Conservation (phyloP, 1,140 invertebrate species). For the Ruditapes philippinarum region DNA sequence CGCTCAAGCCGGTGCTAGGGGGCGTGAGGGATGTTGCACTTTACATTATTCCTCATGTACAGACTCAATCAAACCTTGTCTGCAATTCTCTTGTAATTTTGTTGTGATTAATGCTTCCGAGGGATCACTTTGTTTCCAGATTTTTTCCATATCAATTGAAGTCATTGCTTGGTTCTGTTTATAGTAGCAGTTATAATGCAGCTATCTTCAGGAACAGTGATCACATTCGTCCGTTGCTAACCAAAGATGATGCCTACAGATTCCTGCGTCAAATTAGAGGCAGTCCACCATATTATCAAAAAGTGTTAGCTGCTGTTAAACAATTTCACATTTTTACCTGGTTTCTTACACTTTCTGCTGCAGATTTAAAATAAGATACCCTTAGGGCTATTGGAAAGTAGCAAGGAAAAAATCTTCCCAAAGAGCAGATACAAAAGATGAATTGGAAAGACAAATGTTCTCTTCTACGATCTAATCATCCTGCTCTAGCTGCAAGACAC, state of each 20-base stretch:
- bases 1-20: no score
- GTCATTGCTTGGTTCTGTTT: no score
- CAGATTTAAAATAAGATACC: conserved; percentile 69
- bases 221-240: conserved; percentile 41
- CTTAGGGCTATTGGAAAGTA: conserved; percentile 63
- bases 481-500: conserved; percentile 67
- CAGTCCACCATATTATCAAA: conserved; percentile 67
- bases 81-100: no score
- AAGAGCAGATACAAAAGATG: conserved; percentile 61
- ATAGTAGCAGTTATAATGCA: no score
- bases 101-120: no score
- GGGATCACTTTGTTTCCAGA: no score
- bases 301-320: conserved; percentile 64
- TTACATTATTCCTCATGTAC: no score
- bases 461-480: conserved; percentile 69
- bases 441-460: conserved; percentile 65
- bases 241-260: conserved; percentile 66
- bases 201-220: conserved; percentile 52
- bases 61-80: no score
- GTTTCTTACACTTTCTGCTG: conserved; percentile 69
- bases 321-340: conserved; percentile 61
- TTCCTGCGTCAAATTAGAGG: conserved; percentile 66
- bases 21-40: no score
- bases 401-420: conserved; percentile 28
- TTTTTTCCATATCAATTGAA: no score